Conservation (phyloP, 30 jellyfish, hydroid and myxozoan genomes). For the Morbakka virulenta region DNA sequence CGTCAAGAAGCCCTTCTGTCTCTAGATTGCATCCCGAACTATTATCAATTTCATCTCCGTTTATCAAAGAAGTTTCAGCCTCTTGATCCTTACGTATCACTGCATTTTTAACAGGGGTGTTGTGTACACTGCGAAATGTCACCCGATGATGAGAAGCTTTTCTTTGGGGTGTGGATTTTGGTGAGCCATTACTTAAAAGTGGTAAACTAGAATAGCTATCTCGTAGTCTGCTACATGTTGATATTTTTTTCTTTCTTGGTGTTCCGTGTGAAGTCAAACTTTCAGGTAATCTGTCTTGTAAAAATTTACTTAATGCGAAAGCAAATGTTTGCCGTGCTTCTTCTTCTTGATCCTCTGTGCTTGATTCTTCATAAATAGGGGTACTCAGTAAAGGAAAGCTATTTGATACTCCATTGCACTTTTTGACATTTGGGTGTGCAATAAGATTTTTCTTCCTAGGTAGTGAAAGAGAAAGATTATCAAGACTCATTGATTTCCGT, state of each 20-base stretch:
- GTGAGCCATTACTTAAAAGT: neutral
- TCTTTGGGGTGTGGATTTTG: neutral
- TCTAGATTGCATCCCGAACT: neutral
- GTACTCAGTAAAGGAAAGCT: conserved; percentile 54
- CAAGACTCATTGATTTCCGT: conserved; percentile 69
- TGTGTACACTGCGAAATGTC: neutral
- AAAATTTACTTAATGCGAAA: neutral
- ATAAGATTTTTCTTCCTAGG: neutral
- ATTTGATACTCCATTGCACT: conserved; percentile 44
- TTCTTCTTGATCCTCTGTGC: neutral
- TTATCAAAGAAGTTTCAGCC: neutral
- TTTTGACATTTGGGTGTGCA: conserved; percentile 17
- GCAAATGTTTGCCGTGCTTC: neutral
- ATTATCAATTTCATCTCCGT: neutral
- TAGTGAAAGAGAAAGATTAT: conserved; percentile 19
- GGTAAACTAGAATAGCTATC: neutral
- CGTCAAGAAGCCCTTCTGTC: neutral
- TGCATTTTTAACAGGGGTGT: neutral
- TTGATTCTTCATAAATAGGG: conserved; percentile 58
- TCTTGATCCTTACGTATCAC: neutral
- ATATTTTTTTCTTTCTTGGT: neutral
- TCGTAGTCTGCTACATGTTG: neutral
- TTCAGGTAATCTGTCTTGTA: neutral
- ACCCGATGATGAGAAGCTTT: neutral
- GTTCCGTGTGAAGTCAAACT: neutral